Base-by-base conservation (phyloP, 2,888 invertebrate genomes). In the Maniola hyperantus region DNA sequence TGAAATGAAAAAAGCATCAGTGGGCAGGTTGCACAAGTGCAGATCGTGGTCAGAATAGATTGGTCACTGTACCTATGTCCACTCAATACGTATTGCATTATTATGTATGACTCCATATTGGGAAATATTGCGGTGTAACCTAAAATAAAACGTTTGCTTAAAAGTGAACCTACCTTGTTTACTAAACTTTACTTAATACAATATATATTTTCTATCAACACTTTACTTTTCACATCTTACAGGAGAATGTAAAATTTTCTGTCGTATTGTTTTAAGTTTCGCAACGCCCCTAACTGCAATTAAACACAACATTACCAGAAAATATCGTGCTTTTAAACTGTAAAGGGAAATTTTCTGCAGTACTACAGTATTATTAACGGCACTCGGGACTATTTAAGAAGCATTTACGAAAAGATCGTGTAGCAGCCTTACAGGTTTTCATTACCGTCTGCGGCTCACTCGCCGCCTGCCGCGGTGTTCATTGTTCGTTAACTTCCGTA, bases 401-500 rank as follows among this genome's bases (percentile, higher is more conserved):
- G 79, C 81, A 81, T 84, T 85, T 70, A 78, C 74, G 76, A 83
- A 83, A 83, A 82, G 77, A 78, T 78, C 53, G 77, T 79, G 77
- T 79, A 79, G 82, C 70, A 67, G 66, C 67, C 36, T 55, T 58
- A 58, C 58, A 34, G 48, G 59, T 48, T 34, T 34, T 59, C 20
- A 59, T 59, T 59, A 59, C 18, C 26, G 26, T 2, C 34, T 18
- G 15, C 55, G 39, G 6, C 13, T 39, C 57, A 20, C 42, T 42
- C 11, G 20, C 20, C 57, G 57, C 15, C 57, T 18, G 42, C 20
- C 18, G 42, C 39, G 20, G 13, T 20, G 18, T 6, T 39, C 18
- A 39, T 39, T 39, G 18, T 54, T 54, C 54, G 54, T 54, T 54
- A 54, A 54, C 34, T 54, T 36, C 10, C 8, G n/a, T 7, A n/a